Conservation (phyloP, 2,888 invertebrate species). For the Keiferia lycopersicella region DNA sequence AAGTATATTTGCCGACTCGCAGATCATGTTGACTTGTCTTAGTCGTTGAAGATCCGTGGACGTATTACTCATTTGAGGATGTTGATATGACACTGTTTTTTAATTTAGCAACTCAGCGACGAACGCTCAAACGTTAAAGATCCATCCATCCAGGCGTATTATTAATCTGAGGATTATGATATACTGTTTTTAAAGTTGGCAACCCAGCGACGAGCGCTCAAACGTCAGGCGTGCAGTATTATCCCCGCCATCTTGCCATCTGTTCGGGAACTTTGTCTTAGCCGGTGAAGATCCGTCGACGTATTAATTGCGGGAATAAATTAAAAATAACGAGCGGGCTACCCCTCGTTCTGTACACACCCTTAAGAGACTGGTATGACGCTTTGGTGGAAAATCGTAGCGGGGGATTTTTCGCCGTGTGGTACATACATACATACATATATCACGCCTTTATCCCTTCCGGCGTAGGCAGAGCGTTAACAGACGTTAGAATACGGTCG, state of each 20-base stretch:
- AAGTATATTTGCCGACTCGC: too few relatives aligned
- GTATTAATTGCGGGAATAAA: conserved; percentile 73
- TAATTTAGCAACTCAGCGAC: background rate
- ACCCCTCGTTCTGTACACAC: conserved; percentile 46
- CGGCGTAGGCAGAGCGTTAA: too few relatives aligned
- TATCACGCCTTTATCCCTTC: too few relatives aligned
- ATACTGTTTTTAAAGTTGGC: background rate
- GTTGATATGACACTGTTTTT: background rate
- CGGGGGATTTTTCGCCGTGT: background rate
- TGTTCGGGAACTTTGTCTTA: conserved; percentile 31
- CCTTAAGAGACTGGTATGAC: conserved; percentile 34
- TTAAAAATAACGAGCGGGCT: conserved; percentile 62
- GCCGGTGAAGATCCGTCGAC: conserved; percentile 48
- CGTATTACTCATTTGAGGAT: too few relatives aligned
- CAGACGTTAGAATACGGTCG: too few relatives aligned
- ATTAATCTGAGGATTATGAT: too few relatives aligned
- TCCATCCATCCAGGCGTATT: too few relatives aligned
- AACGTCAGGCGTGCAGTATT: conserved; percentile 13
- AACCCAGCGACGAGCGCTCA: background rate
- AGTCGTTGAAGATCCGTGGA: background rate
- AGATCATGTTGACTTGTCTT: too few relatives aligned
- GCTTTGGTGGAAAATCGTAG: conserved; percentile 30
- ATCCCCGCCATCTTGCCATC: conserved; percentile 29
- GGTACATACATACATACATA: too few relatives aligned
- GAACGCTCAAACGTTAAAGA: conserved; percentile 3